These are phyloP conservation scores for Charadrius vociferus DNA, from an alignment of 2,113 vertebrate genomes.

Conservation along the genomic window DNA sequence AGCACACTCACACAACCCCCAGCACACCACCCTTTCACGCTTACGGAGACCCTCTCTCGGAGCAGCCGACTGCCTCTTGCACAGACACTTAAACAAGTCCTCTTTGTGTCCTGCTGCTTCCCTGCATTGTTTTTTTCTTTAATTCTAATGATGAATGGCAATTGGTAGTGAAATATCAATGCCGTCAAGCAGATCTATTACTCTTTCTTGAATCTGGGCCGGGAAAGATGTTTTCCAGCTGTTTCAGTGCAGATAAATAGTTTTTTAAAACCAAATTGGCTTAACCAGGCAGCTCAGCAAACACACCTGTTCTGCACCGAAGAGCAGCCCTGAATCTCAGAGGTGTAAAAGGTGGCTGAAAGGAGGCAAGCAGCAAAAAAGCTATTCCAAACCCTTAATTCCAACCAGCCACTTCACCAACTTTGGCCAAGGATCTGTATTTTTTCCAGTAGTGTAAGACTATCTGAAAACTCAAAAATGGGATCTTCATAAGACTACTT, in stretches of 20 bases:
- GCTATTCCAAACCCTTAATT: background rate
- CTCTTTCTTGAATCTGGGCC: background rate
- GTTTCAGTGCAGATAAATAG: background rate
- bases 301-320: background rate
- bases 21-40: too few species aligned
- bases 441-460: background rate
- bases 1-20: background rate
- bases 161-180: background rate
- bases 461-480: background rate
- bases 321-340: background rate
- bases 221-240: conserved; percentile 23
- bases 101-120: background rate
- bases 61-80: background rate
- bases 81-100: background rate
- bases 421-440: background rate
- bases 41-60: background rate
- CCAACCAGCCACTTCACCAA: background rate
- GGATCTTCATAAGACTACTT: background rate
- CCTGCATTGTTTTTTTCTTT: background rate
- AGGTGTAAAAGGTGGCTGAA: background rate
- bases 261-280: background rate
- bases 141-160: background rate
- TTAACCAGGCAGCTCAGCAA: background rate
- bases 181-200: background rate
- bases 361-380: background rate